Conservation (phyloP, 2,888 invertebrate species). For the Copidosoma aretas region DNA sequence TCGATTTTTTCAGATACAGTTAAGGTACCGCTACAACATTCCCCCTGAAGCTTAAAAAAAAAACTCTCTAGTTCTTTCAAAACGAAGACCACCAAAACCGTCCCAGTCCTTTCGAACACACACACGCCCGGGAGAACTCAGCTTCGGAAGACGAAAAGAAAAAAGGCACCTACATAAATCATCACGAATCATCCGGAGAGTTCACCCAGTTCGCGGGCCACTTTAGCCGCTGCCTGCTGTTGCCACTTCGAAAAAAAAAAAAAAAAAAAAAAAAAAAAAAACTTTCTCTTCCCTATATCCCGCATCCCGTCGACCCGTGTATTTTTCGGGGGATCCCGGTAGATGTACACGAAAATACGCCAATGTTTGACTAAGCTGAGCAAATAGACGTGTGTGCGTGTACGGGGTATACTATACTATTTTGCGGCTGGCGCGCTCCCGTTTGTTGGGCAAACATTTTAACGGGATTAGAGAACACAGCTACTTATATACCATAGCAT, state of each 20-base stretch:
- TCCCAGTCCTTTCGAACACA: too few relatives aligned
- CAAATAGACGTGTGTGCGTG: slow-evolving; percentile 51
- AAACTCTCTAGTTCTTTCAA: too few relatives aligned
- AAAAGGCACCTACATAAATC: background rate
- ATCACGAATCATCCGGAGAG: slow-evolving; percentile 3
- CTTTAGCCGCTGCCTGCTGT: slow-evolving; percentile 30
- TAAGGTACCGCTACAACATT: too few relatives aligned
- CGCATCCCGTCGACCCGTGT: background rate
- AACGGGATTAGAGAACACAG: slow-evolving; percentile 62
- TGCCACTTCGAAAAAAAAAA: background rate
- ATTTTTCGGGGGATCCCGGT: slow-evolving; percentile 1
- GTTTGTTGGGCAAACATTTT: slow-evolving; percentile 60
- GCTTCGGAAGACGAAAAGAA: background rate
- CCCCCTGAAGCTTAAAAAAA: too few relatives aligned
- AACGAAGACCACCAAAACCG: too few relatives aligned
- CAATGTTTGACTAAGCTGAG: slow-evolving; percentile 60
- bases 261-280: background rate
- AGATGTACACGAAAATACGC: slow-evolving; percentile 49
- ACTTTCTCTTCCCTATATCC: background rate
- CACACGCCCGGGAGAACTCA: background rate
- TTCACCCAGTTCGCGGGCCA: slow-evolving; percentile 4
- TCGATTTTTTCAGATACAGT: too few relatives aligned
- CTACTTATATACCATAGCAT: slow-evolving; percentile 46
- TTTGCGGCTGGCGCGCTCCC: slow-evolving; percentile 27
- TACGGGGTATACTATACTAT: too few relatives aligned